These are phyloP conservation scores for Clivina fossor DNA, from an alignment of 2,888 invertebrate species.

Conservation along the genomic window DNA sequence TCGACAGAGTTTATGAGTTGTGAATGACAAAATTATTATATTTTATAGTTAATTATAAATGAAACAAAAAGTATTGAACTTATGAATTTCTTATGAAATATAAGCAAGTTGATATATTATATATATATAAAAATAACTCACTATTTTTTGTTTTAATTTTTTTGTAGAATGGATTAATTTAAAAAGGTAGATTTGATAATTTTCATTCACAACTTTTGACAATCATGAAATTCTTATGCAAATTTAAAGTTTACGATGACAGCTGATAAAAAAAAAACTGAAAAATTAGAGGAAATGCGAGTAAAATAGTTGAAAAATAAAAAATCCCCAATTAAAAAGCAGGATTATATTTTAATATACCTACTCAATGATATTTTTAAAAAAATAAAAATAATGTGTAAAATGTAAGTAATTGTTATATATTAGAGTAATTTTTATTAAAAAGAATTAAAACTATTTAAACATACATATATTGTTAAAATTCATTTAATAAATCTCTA, in stretches of 20 bases:
- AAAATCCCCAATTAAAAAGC: constrained; percentile 19
- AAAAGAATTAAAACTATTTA: constrained; percentile 15
- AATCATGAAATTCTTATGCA: constrained; percentile 34
- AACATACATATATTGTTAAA: constrained; percentile 20
- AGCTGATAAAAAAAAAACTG: constrained; percentile 23
- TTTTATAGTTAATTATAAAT: background rate
- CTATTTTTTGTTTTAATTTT: no score
- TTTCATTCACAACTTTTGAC: constrained; percentile 31
- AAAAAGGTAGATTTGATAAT: background rate
- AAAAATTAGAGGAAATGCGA: constrained; percentile 11
- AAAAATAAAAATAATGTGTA: constrained; percentile 27
- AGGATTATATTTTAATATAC: constrained; percentile 33
- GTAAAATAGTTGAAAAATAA: constrained; percentile 3
- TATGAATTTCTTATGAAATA: background rate
- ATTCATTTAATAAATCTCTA: no score
- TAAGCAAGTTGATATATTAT: no score
- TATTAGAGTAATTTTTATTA: constrained; percentile 30
- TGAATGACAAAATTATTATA: background rate
- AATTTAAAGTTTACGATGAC: constrained; percentile 13
- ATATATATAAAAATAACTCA: no score
- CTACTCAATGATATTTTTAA: constrained; percentile 33
- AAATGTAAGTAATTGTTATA: constrained; percentile 32
- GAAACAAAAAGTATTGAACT: background rate
- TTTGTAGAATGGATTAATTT: constrained; percentile 17
- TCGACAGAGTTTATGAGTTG: constrained; percentile 8